A percentile compares a stretch with the other conserved stretches of the same genome.
Evolutionary conservation across 2,797 vertebrate genomes (phyloP).

Genomic region (Labroides dimidiatus): DNA sequence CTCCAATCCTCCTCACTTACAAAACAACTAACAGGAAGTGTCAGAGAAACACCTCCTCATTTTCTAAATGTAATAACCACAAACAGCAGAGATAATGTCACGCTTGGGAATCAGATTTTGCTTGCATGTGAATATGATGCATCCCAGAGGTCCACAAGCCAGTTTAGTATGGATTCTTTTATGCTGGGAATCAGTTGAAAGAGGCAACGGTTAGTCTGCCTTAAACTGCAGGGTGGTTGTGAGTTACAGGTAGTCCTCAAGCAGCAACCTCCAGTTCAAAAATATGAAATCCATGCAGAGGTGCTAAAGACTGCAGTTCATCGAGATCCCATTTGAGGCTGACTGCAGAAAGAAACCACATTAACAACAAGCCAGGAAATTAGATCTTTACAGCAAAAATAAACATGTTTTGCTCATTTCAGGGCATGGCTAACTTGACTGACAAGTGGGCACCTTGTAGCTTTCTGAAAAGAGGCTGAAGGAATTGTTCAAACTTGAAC

Average conservation of each 20-base stretch:
- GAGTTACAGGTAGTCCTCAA: conserved; percentile 28
- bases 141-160: conserved; percentile 16
- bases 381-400: no score
- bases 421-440: no score
- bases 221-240: conserved; percentile 44
- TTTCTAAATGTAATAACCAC: conserved; percentile 40
- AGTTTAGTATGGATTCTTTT: conserved; percentile 63
- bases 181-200: conserved; percentile 58
- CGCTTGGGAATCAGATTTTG: conserved; percentile 28
- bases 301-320: no score
- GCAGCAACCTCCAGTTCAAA: no score
- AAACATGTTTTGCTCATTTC: no score
- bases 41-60: conserved; percentile 47
- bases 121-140: background rate
- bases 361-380: no score
- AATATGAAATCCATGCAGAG: no score
- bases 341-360: no score
- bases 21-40: conserved; percentile 16
- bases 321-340: no score
- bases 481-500: no score
- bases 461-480: no score
- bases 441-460: no score
- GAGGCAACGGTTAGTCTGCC: conserved; percentile 68
- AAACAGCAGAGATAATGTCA: conserved; percentile 17
- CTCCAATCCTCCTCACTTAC: conserved; percentile 9